These are phyloP conservation scores for Tricholaema leucomelas DNA, from an alignment of 2,113 vertebrate genomes.

Conservation along the genomic window DNA sequence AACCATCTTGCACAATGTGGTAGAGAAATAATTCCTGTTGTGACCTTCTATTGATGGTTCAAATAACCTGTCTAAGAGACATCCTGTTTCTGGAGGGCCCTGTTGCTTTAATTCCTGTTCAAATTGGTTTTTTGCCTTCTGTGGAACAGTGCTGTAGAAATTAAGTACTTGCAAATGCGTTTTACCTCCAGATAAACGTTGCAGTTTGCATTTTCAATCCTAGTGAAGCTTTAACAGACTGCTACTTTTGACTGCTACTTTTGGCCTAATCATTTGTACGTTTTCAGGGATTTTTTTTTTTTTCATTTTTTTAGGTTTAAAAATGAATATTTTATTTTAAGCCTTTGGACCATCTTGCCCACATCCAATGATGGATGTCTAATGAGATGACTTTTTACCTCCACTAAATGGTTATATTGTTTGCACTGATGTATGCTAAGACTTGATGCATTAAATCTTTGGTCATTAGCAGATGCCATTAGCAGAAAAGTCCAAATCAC, in stretches of 20 bases:
- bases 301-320: conserved; percentile 6
- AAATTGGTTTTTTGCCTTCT: conserved; percentile 52
- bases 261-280: conserved; percentile 40
- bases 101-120: conserved; percentile 54
- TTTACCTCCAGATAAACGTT: conserved; percentile 61
- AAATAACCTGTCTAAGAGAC: conserved; percentile 59
- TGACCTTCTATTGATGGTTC: conserved; percentile 38
- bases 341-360: conserved; percentile 53
- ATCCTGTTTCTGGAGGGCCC: conserved; percentile 50
- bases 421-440: conserved; percentile 54
- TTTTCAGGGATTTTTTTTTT: conserved; percentile 14
- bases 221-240: conserved; percentile 38
- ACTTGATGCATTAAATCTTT: conserved; percentile 67
- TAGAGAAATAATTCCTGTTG: conserved; percentile 38
- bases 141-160: conserved; percentile 31
- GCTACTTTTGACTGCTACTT: conserved; percentile 51
- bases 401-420: conserved; percentile 40
- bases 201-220: conserved; percentile 47
- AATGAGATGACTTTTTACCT: conserved; percentile 56
- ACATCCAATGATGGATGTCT: conserved; percentile 43
- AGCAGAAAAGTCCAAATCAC: conserved; percentile 62
- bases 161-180: conserved; percentile 63
- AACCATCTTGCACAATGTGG: not conserved
- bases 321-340: conserved; percentile 68
- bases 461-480: conserved; percentile 68